Conservation (phyloP, 2,113 vertebrate species). For the Ctenomys sociabilis region DNA sequence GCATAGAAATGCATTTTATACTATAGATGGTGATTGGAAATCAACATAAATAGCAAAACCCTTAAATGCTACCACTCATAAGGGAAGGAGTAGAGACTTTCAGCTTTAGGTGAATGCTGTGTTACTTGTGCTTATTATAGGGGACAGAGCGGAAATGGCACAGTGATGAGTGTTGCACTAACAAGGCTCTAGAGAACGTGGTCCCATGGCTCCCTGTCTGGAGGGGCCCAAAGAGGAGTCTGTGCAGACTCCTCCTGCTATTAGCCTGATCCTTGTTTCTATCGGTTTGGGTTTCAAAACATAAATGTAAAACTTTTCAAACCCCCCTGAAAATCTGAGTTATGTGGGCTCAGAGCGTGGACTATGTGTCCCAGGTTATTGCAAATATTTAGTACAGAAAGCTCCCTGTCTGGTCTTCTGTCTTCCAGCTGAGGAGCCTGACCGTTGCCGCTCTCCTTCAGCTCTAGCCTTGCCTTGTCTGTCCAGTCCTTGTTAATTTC, state of each 20-base stretch:
- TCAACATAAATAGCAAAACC: not conserved
- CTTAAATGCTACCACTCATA: not conserved
- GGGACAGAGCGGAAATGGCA: not conserved
- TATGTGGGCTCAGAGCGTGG: not conserved
- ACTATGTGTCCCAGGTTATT: not conserved
- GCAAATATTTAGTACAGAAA: not conserved
- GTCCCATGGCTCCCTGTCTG: not conserved
- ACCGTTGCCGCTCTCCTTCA: not conserved
- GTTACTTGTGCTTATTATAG: not conserved
- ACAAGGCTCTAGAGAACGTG: not conserved
- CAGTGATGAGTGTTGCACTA: slow-evolving; percentile 17
- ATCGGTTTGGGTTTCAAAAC: slow-evolving; percentile 19
- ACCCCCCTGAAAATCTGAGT: not conserved
- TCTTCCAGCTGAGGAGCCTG: not conserved
- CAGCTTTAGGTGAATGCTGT: not conserved
- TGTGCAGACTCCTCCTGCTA: not conserved
- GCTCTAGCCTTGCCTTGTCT: not conserved
- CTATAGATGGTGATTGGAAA: not conserved
- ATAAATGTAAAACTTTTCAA: not conserved
- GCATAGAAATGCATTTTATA: not conserved
- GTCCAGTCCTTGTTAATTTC: not conserved
- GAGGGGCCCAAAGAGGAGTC: not conserved
- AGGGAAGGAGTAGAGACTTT: not conserved
- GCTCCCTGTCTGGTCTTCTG: not conserved
- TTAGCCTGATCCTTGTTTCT: not conserved